Evolutionary conservation across 2,888 invertebrate species (phyloP).

Genomic region (Odontocolon sp.): DNA sequence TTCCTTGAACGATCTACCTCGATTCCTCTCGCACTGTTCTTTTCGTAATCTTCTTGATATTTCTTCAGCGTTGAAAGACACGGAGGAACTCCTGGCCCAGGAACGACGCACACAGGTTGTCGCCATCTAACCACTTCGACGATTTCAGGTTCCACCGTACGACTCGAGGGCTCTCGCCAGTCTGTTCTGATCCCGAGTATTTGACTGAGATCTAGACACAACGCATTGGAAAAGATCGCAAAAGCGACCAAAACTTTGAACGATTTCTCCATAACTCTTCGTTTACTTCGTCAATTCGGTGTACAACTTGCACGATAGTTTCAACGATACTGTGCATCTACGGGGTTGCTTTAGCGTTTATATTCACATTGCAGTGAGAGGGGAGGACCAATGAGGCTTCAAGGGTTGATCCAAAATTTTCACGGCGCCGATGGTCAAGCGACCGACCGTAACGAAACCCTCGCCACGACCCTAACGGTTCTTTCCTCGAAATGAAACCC

Average conservation of each 20-base stretch:
- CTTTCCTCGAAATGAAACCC: neutral
- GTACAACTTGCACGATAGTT: neutral
- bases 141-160: slow-evolving; percentile 35
- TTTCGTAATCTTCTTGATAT: slow-evolving; percentile 52
- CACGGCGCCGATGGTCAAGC: slow-evolving; percentile 2
- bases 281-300: neutral
- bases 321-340: neutral
- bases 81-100: slow-evolving; percentile 46
- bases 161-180: neutral
- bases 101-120: slow-evolving; percentile 66
- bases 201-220: slow-evolving; percentile 35
- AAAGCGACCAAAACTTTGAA: neutral
- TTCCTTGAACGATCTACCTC: neutral
- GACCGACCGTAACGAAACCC: neutral
- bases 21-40: neutral
- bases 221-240: neutral
- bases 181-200: slow-evolving; percentile 42
- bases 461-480: neutral
- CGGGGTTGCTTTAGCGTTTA: slow-evolving; percentile 1
- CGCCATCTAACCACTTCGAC: slow-evolving; percentile 67
- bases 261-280: slow-evolving; percentile 21
- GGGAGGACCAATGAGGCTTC: neutral
- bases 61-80: slow-evolving; percentile 46
- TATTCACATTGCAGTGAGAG: neutral
- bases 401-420: neutral